Conservation (phyloP, 2,888 invertebrate species). For the Yponomeuta cagnagella region DNA sequence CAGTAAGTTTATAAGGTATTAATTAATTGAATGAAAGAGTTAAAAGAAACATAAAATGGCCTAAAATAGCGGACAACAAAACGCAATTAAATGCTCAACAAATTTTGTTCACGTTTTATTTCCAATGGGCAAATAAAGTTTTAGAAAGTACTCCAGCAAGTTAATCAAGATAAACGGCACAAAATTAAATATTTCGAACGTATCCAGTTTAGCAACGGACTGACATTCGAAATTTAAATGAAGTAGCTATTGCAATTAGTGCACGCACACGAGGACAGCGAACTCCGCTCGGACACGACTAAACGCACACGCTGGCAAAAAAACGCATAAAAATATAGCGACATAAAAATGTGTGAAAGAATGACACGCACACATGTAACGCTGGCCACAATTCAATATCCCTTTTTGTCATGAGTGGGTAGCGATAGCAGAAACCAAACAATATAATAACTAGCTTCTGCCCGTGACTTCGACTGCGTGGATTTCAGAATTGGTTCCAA, state of each 20-base stretch:
- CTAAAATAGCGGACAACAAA: not conserved
- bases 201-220: conserved; percentile 23
- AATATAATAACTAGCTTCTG: not conserved
- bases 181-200: conserved; percentile 15
- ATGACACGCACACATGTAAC: conserved; percentile 50
- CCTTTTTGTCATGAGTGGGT: conserved; percentile 59
- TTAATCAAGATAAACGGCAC: conserved; percentile 6
- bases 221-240: conserved; percentile 75
- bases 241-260: conserved; percentile 75
- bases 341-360: conserved; percentile 72
- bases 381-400: conserved; percentile 67
- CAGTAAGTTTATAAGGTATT: too few species aligned
- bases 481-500: too few species aligned
- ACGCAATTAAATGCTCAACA: not conserved
- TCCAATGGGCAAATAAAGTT: conserved; percentile 3
- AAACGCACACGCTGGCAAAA: conserved; percentile 46
- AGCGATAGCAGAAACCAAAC: conserved; percentile 43
- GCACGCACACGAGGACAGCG: conserved; percentile 31
- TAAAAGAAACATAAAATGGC: too few species aligned
- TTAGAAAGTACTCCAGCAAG: conserved; percentile 11
- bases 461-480: too few species aligned
- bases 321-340: conserved; percentile 65
- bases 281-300: conserved; percentile 33
- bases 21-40: too few species aligned
- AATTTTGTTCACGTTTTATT: not conserved